Evolutionary conservation across 2,113 vertebrate species (phyloP), one percentile per base, ranked within the genome.

Genomic region (Rousettus leschenaultii): DNA sequence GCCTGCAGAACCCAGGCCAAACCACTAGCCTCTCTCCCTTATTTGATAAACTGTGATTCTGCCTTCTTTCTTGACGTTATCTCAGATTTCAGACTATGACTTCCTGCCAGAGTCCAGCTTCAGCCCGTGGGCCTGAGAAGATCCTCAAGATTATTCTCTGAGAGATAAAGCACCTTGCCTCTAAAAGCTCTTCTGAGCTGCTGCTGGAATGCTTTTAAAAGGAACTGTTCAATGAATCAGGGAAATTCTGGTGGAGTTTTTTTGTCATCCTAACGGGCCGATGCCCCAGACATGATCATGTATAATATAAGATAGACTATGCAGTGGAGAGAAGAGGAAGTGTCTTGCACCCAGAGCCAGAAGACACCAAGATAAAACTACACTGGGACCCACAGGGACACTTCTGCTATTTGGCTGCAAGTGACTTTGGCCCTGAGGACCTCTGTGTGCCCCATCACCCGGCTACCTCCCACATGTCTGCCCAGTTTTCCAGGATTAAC

Each of bases 161-260:
- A 70, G 38, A 59, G 35, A 75, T 82, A 91, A 88, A 79, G 43
- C 22, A 93, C 28, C 30, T 95, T 80, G 21, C 51, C 82, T 80
- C 89, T 14, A 13, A 40, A 90, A 89, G 35, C 38, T 84, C 75
- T 43, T 94, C 28, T 30, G 16, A 66, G 63, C 70, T 65, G 55
- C 92, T 91, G 28, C 63, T 68, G 91, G 88, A 61, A 77, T 65
- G 40, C 51, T 91, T 91, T 90, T 66, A 45, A 93, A 90, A 45
- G 11, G 73, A 86, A 24, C 22, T 77, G 40, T 30, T 96, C n/a
- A 40, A 70, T 71, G 86, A 91, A 80, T 51, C 0, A 7, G 55
- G 61, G 35, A 74, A 57, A 65, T 77, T 77, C 93, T 83, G 57
- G 43, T 28, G 15, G n/a, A 40, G 71, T 70, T 75, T 89, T 86